A percentile compares a stretch with the other conserved stretches of the same genome.
Conservation (phyloP, 2,888 invertebrate species). For the Patella caerulea region DNA sequence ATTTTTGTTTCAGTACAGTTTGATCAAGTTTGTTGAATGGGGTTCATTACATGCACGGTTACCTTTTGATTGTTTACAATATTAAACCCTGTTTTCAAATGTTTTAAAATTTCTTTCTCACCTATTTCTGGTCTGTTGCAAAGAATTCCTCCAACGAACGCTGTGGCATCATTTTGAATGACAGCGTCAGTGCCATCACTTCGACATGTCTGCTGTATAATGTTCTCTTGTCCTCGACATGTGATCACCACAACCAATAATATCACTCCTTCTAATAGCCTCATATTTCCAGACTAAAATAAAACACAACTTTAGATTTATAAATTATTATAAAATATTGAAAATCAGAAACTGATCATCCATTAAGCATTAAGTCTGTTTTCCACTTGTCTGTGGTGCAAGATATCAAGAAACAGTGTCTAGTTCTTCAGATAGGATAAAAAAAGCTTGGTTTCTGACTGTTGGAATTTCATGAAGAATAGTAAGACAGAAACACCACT, state of each 20-base stretch:
- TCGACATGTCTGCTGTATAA: conserved; percentile 46
- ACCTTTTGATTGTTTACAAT: background rate
- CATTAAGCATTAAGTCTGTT: no score
- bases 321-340: no score
- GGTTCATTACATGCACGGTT: no score
- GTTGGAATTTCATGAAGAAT: no score
- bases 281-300: conserved; percentile 2
- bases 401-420: no score
- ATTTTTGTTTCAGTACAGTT: no score
- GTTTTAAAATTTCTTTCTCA: conserved; percentile 48
- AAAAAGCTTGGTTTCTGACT: no score
- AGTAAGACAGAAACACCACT: no score
- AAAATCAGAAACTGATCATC: no score
- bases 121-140: conserved; percentile 43
- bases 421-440: no score
- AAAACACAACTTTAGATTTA: background rate
- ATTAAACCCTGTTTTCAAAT: conserved; percentile 28
- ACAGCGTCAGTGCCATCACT: conserved; percentile 33
- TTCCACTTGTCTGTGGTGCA: no score
- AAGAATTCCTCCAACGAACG: conserved; percentile 59
- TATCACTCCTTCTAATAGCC: conserved; percentile 5
- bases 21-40: no score
- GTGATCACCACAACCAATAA: background rate
- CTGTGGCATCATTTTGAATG: conserved; percentile 55
- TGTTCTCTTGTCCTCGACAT: conserved; percentile 26